Percentiles rank a stretch among this genome's conserved stretches.
Conservation (phyloP, 2,797 vertebrate genomes). For the Sebastolobus alascanus region DNA sequence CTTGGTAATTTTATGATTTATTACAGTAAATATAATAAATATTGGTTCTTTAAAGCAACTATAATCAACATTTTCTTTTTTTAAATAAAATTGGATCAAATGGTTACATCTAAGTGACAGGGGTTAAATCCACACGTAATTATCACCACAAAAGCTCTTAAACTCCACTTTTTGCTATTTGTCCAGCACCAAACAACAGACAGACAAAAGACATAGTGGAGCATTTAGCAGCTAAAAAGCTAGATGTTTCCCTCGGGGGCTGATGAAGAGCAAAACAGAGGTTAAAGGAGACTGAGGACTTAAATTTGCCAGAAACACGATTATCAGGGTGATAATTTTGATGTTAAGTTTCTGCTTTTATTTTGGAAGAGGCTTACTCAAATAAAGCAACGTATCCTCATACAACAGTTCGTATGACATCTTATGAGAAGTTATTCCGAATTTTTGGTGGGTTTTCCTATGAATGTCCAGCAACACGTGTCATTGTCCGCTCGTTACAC, state of each 20-base stretch:
- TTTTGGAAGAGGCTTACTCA: not conserved
- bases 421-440: too few relatives aligned
- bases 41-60: not conserved
- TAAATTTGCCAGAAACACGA: not conserved
- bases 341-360: not conserved
- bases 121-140: not conserved
- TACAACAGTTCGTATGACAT: accelerated
- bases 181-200: too few relatives aligned
- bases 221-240: not conserved
- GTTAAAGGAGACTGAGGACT: not conserved
- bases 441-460: too few relatives aligned
- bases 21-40: too few relatives aligned
- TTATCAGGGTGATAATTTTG: not conserved
- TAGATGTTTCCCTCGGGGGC: not conserved
- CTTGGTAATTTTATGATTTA: too few relatives aligned
- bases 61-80: not conserved
- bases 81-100: not conserved
- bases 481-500: too few relatives aligned
- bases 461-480: too few relatives aligned
- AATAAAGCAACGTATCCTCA: too few relatives aligned
- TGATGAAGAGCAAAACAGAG: not conserved
- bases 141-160: not conserved
- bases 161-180: not conserved
- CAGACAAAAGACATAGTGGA: not conserved
- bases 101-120: not conserved